Evolutionary conservation across 2,113 vertebrate genomes (phyloP).

Genomic region (Euleptes europaea): DNA sequence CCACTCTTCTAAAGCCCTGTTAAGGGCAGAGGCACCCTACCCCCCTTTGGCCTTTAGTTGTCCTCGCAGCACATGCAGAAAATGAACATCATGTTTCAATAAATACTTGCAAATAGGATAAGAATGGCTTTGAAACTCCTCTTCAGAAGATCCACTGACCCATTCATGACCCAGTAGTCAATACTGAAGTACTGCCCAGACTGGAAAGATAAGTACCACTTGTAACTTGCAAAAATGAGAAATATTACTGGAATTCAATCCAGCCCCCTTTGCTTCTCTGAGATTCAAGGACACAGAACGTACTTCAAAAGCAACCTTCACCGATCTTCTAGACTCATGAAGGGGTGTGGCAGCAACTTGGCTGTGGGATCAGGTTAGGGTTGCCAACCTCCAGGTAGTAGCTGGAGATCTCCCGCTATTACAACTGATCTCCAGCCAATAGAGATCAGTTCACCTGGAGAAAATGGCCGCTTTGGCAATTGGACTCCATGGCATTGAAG

Average conservation of each 20-base stretch:
- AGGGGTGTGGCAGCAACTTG: not conserved
- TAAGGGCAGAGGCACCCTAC: not conserved
- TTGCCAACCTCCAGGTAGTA: not conserved
- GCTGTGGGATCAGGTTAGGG: not conserved
- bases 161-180: not conserved
- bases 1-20: not conserved
- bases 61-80: not conserved
- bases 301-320: slow-evolving; percentile 4
- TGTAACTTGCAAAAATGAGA: slow-evolving; percentile 22
- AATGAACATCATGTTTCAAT: slow-evolving; percentile 24
- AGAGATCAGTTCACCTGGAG: no score
- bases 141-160: not conserved
- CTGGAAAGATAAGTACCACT: fast-evolving
- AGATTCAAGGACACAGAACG: not conserved
- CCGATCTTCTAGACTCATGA: not conserved
- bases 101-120: slow-evolving; percentile 3
- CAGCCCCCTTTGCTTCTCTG: not conserved
- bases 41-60: not conserved
- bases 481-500: no score
- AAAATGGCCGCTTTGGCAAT: no score
- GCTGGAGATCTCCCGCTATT: no score
- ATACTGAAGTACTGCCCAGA: not conserved
- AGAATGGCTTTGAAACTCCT: slow-evolving; percentile 24
- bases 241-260: not conserved
- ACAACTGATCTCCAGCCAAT: no score